These are phyloP conservation scores for Sericinus montela DNA, from an alignment of 2,888 invertebrate species.

Conservation along the genomic window DNA sequence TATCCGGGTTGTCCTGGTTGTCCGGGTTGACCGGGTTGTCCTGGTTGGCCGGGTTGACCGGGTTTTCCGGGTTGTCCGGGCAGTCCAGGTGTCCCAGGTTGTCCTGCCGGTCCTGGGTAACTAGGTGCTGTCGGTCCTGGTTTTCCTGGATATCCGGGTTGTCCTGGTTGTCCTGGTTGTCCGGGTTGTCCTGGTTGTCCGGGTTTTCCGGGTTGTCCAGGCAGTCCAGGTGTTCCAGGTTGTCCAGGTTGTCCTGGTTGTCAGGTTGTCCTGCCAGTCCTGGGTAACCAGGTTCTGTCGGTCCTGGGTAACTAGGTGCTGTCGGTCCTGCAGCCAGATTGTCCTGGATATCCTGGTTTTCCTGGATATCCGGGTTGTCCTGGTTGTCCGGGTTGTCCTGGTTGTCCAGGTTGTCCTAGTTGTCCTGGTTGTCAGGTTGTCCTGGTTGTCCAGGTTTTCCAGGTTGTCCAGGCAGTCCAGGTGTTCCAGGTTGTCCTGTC, in stretches of 20 bases:
- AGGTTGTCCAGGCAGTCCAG: slow-evolving; percentile 31
- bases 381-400: slow-evolving; percentile 25
- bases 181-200: slow-evolving; percentile 30
- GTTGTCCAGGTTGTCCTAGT: slow-evolving; percentile 26
- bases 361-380: slow-evolving; percentile 64
- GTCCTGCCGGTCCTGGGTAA: slow-evolving; percentile 27
- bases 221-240: slow-evolving; percentile 26
- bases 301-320: slow-evolving; percentile 29
- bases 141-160: slow-evolving; percentile 26
- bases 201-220: slow-evolving; percentile 28
- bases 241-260: slow-evolving; percentile 36
- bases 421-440: slow-evolving; percentile 29
- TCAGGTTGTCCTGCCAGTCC: slow-evolving; percentile 36
- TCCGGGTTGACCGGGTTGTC: slow-evolving; percentile 27
- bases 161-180: slow-evolving; percentile 59
- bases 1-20: slow-evolving; percentile 46
- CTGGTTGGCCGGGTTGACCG: slow-evolving; percentile 27
- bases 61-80: slow-evolving; percentile 36
- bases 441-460: slow-evolving; percentile 39
- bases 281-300: slow-evolving; percentile 31
- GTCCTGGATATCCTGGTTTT: slow-evolving; percentile 25
- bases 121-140: slow-evolving; percentile 34
- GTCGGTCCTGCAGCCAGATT: slow-evolving; percentile 22
- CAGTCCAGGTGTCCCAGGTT: slow-evolving; percentile 36
- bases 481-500: slow-evolving; percentile 32